phyloP scores from a whole-genome alignment of 1,140 invertebrate species.

The Eueides isabella region DNA sequence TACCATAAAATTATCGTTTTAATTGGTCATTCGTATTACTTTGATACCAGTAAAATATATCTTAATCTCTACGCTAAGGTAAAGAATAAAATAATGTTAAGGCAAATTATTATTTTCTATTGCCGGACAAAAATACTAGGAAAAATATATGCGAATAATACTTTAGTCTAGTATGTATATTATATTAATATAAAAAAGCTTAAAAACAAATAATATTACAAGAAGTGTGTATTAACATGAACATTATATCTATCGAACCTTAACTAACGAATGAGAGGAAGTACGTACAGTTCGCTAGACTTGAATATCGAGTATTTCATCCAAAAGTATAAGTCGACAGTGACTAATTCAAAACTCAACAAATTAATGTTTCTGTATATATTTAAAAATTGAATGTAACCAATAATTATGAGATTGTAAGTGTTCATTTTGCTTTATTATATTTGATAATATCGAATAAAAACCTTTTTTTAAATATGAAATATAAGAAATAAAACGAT shows the following conservation, averaged over 20 bases:
- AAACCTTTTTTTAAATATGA: too few relatives aligned
- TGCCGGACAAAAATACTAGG: too few relatives aligned
- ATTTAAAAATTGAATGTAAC: too few relatives aligned
- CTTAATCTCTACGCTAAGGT: too few relatives aligned
- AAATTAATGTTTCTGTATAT: neutral
- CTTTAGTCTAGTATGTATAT: too few relatives aligned
- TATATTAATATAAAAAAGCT: too few relatives aligned
- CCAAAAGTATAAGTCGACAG: conserved; percentile 48
- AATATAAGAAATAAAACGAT: too few relatives aligned
- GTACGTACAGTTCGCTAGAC: conserved; percentile 44
- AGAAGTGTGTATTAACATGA: conserved; percentile 44
- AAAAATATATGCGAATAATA: too few relatives aligned
- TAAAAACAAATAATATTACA: conserved; percentile 19
- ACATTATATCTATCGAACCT: conserved; percentile 53
- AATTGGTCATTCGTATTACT: neutral
- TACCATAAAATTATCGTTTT: neutral
- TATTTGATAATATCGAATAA: too few relatives aligned
- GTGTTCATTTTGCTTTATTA: neutral
- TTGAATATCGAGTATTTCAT: conserved; percentile 47
- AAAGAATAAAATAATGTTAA: too few relatives aligned
- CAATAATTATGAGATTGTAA: neutral
- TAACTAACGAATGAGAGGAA: conserved; percentile 61
- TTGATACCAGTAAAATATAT: neutral
- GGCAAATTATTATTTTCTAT: too few relatives aligned
- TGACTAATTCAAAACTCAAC: conserved; percentile 45